Evolutionary conservation across 2,797 vertebrate species (phyloP).

Genomic region (Hypotaenidia philippensis): DNA sequence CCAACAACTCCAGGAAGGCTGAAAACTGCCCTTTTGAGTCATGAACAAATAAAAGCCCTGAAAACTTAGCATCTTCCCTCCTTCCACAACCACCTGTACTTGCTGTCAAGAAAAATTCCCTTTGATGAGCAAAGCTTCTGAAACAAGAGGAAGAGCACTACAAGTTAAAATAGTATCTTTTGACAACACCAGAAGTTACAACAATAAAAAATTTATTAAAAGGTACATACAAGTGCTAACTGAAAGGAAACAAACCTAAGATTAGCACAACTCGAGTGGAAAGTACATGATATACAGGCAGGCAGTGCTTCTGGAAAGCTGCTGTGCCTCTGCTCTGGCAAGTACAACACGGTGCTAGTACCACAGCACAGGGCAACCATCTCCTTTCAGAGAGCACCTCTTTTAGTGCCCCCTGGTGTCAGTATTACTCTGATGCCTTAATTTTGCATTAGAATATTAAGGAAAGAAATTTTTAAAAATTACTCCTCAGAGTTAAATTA

Average conservation of each 20-base stretch:
- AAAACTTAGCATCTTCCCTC: background rate
- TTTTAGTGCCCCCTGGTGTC: conserved; percentile 35
- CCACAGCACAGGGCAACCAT: background rate
- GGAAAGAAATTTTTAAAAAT: background rate
- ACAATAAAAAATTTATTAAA: background rate
- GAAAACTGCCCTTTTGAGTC: background rate
- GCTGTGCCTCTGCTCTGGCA: background rate
- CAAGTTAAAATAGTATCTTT: background rate
- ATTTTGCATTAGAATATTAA: background rate
- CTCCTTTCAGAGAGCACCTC: background rate
- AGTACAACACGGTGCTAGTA: rapidly evolving
- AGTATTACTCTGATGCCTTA: background rate
- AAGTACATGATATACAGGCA: rapidly evolving
- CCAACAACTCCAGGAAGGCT: background rate
- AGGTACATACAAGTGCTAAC: background rate
- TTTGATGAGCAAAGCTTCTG: background rate
- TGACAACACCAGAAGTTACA: background rate
- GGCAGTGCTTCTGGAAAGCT: background rate
- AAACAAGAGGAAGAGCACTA: background rate
- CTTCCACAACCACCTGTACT: background rate
- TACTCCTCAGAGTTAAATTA: background rate
- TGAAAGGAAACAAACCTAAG: background rate
- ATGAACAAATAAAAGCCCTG: background rate
- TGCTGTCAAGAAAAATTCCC: background rate
- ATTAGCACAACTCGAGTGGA: background rate